phyloP scores from a whole-genome alignment of 1,140 invertebrate species.

The Proales similis region DNA sequence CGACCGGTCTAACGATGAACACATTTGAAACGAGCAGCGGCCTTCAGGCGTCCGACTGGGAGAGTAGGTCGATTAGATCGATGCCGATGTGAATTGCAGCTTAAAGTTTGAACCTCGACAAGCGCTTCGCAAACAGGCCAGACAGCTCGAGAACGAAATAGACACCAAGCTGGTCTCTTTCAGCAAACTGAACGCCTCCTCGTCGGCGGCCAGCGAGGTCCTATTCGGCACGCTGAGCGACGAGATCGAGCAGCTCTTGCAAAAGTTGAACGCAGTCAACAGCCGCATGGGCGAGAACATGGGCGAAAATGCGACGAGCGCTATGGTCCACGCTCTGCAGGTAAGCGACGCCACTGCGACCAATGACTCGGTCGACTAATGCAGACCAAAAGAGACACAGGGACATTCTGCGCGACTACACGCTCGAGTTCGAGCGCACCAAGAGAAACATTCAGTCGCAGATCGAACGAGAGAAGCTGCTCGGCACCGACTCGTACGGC shows the following conservation, averaged over 20 bases:
- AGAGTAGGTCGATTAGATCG: too few relatives aligned
- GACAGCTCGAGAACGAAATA: conserved; percentile 89
- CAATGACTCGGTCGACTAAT: neutral
- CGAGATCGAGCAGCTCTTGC: conserved; percentile 79
- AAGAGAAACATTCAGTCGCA: conserved; percentile 73
- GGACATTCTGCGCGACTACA: conserved; percentile 87
- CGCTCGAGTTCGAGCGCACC: conserved; percentile 84
- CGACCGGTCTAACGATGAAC: too few relatives aligned
- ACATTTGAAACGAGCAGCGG: too few relatives aligned
- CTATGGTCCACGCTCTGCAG: conserved; percentile 4
- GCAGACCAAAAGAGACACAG: conserved; percentile 68
- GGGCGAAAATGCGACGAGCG: neutral
- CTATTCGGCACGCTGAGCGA: conserved; percentile 82
- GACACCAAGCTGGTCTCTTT: conserved; percentile 88
- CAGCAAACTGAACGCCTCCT: conserved; percentile 66
- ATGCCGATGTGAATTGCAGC: too few relatives aligned
- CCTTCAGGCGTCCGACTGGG: too few relatives aligned
- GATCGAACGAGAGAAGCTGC: conserved; percentile 75
- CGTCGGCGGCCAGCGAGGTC: conserved; percentile 63
- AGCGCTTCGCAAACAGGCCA: conserved; percentile 85
- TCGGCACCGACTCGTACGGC: conserved; percentile 49
- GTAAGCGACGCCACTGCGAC: neutral
- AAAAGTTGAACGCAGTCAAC: conserved; percentile 61
- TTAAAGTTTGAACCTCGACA: too few relatives aligned
- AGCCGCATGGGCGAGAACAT: conserved; percentile 27